phyloP scores from a whole-genome alignment of 2,888 invertebrate species.

The Eupelmus urozonus region DNA sequence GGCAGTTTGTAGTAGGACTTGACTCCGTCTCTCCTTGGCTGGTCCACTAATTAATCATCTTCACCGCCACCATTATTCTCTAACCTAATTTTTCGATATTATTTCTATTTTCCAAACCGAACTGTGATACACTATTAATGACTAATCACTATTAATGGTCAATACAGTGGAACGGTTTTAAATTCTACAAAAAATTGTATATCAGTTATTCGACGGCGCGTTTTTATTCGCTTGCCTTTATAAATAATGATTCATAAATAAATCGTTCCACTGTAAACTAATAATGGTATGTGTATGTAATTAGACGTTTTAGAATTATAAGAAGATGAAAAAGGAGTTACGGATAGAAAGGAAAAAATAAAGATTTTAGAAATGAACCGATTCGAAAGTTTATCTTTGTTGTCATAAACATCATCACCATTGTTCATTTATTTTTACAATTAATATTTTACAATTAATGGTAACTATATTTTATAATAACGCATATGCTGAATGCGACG shows the following conservation, averaged over 20 bases:
- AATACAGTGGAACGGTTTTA: constrained; percentile 55
- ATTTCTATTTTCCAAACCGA: constrained; percentile 73
- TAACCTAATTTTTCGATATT: constrained; percentile 64
- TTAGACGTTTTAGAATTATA: constrained; percentile 71
- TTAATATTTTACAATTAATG: constrained; percentile 52
- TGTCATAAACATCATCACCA: constrained; percentile 47
- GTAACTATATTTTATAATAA: constrained; percentile 49
- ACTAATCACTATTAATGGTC: constrained; percentile 66
- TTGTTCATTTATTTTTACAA: constrained; percentile 57
- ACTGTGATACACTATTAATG: constrained; percentile 76
- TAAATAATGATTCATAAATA: not conserved
- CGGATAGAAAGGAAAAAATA: constrained; percentile 63
- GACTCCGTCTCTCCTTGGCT: constrained; percentile 53
- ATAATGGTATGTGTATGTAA: constrained; percentile 68
- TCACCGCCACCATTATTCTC: constrained; percentile 50
- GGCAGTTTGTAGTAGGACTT: constrained; percentile 44
- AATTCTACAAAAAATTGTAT: not conserved
- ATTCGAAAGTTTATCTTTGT: constrained; percentile 52
- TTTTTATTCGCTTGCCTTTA: not conserved
- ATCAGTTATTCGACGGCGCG: constrained; percentile 14
- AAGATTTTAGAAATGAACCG: constrained; percentile 58
- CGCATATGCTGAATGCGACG: constrained; percentile 6
- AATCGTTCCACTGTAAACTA: constrained; percentile 56
- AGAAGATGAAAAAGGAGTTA: constrained; percentile 59
- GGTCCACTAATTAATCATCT: constrained; percentile 56